phyloP scores from a whole-genome alignment of 2,113 vertebrate species.

The Maccullochella peelii region DNA sequence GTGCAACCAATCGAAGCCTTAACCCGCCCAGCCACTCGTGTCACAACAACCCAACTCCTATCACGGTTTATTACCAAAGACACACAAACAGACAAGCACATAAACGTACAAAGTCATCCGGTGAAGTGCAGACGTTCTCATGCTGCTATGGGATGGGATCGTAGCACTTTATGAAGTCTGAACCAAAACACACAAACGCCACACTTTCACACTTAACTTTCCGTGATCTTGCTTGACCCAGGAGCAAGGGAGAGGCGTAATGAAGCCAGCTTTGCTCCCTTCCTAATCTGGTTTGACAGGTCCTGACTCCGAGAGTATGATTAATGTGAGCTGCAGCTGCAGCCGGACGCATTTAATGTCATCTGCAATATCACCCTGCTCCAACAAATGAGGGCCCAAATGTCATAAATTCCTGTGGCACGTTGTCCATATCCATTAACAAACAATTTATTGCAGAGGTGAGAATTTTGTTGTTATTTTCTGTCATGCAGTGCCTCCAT shows the following conservation, averaged over 20 bases:
- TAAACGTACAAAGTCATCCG: not conserved
- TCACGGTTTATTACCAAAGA: slow-evolving; percentile 47
- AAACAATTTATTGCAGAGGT: slow-evolving; percentile 75
- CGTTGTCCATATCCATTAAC: slow-evolving; percentile 80
- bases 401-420: slow-evolving; percentile 74
- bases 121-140: not conserved
- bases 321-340: slow-evolving; percentile 72
- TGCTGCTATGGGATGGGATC: slow-evolving; percentile 14
- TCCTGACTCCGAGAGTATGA: slow-evolving; percentile 74
- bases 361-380: slow-evolving; percentile 70
- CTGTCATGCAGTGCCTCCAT: slow-evolving; percentile 8
- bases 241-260: slow-evolving; percentile 50
- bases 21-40: slow-evolving; percentile 34
- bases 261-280: slow-evolving; percentile 63
- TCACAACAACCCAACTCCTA: slow-evolving; percentile 38
- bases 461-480: slow-evolving; percentile 74
- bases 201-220: slow-evolving; percentile 13
- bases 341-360: slow-evolving; percentile 77
- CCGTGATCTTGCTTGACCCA: slow-evolving; percentile 38
- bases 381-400: slow-evolving; percentile 62
- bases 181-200: slow-evolving; percentile 24
- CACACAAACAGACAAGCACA: slow-evolving; percentile 16
- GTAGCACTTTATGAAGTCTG: slow-evolving; percentile 14
- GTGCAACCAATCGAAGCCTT: slow-evolving; percentile 32
- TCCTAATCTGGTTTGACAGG: slow-evolving; percentile 72